These are phyloP conservation scores for Amazona finschi DNA, from an alignment of 2,797 vertebrate species.

Conservation along the genomic window DNA sequence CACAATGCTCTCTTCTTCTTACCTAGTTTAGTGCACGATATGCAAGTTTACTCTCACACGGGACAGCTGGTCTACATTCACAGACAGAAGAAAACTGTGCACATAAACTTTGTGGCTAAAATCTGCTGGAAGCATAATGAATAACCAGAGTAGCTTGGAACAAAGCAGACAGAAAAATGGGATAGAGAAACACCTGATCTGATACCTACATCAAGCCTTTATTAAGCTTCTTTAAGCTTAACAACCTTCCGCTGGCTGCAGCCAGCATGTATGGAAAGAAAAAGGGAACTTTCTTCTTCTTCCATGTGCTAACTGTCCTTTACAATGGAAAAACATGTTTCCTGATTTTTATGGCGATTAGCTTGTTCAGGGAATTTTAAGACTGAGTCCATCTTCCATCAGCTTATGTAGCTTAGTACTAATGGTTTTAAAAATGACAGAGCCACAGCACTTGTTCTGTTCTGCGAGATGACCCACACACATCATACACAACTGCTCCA, in stretches of 20 bases:
- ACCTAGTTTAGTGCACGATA: background rate
- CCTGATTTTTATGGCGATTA: background rate
- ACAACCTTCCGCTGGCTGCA: background rate
- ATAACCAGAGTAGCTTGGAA: background rate
- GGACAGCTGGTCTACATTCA: background rate
- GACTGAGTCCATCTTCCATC: background rate
- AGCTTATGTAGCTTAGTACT: background rate
- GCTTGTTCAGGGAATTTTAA: background rate
- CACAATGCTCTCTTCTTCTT: background rate
- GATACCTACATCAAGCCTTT: background rate
- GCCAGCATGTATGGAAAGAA: background rate
- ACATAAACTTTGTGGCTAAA: background rate
- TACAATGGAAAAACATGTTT: background rate
- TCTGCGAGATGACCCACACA: background rate
- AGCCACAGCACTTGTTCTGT: background rate
- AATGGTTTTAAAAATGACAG: background rate
- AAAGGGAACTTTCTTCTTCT: background rate
- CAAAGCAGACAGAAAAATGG: background rate
- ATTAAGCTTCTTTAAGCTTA: background rate
- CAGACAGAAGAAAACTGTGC: background rate
- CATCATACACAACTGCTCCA: background rate
- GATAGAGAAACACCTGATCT: background rate
- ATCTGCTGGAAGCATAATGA: background rate
- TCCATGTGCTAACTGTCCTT: background rate
- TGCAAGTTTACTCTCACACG: background rate